Evolutionary conservation across 2,888 invertebrate genomes (phyloP).

Genomic region (Rhamphomyia laevipes): DNA sequence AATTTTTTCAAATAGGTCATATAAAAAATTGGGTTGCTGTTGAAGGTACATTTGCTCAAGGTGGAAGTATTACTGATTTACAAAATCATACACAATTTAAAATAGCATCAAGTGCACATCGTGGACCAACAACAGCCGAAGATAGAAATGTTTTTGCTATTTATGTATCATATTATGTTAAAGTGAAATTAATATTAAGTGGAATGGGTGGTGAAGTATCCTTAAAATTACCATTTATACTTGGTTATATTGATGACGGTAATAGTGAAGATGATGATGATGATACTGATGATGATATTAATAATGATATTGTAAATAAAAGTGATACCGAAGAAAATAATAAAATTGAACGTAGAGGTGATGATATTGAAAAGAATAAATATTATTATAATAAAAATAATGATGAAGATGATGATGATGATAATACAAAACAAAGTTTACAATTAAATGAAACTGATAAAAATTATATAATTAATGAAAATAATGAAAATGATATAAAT

Average conservation of each 20-base stretch:
- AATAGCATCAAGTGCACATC: constrained; percentile 22
- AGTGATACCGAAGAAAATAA: not conserved
- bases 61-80: constrained; percentile 17
- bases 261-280: constrained; percentile 9
- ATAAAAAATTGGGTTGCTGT: constrained; percentile 80
- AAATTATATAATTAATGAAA: too few species aligned
- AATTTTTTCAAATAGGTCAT: constrained; percentile 39
- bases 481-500: too few species aligned
- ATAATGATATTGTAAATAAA: not conserved
- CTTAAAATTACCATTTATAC: constrained; percentile 61
- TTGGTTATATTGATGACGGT: constrained; percentile 44
- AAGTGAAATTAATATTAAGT: constrained; percentile 64
- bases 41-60: constrained; percentile 64
- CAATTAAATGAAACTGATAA: too few species aligned
- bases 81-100: constrained; percentile 16
- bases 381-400: too few species aligned
- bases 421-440: too few species aligned
- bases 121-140: constrained; percentile 23
- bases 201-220: constrained; percentile 66
- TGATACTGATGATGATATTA: not conserved
- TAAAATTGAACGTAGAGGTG: not conserved
- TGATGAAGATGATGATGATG: too few species aligned
- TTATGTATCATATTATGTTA: constrained; percentile 77
- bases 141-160: constrained; percentile 65
- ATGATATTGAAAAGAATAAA: too few species aligned